Evolutionary conservation across 2,113 vertebrate genomes (phyloP).

Genomic region (Microcebus murinus): DNA sequence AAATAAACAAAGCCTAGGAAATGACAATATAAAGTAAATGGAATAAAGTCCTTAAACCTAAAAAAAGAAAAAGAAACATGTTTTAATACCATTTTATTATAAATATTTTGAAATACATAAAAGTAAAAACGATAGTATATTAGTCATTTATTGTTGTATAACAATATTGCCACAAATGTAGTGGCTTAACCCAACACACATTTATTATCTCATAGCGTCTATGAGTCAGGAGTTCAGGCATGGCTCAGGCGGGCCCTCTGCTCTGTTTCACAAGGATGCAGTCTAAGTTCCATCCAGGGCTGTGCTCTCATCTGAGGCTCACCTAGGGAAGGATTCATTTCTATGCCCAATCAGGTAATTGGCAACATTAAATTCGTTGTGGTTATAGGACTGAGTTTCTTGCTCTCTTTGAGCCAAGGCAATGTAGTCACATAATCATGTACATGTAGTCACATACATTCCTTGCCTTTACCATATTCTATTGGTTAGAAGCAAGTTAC

Average conservation of each 20-base stretch:
- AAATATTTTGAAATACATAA: background rate
- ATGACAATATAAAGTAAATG: background rate
- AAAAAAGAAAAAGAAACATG: background rate
- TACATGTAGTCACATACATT: background rate
- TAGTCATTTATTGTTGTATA: background rate
- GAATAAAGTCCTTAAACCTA: background rate
- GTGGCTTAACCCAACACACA: no score
- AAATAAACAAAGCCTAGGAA: background rate
- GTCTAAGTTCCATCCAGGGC: no score
- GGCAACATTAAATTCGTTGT: no score
- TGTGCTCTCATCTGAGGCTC: no score
- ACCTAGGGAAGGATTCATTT: no score
- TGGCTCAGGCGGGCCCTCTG: no score
- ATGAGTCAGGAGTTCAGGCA: background rate
- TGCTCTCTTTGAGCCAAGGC: background rate
- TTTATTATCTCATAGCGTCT: no score
- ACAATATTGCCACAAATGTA: background rate
- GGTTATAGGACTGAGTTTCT: background rate
- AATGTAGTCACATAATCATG: background rate
- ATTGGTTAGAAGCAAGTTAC: background rate
- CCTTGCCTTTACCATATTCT: background rate
- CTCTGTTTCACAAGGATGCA: no score
- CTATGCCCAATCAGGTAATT: no score
- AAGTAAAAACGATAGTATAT: background rate
- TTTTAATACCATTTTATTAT: background rate